These are phyloP conservation scores for Boulengeromyrus knoepffleri DNA, from an alignment of 2,113 vertebrate genomes.

Conservation along the genomic window DNA sequence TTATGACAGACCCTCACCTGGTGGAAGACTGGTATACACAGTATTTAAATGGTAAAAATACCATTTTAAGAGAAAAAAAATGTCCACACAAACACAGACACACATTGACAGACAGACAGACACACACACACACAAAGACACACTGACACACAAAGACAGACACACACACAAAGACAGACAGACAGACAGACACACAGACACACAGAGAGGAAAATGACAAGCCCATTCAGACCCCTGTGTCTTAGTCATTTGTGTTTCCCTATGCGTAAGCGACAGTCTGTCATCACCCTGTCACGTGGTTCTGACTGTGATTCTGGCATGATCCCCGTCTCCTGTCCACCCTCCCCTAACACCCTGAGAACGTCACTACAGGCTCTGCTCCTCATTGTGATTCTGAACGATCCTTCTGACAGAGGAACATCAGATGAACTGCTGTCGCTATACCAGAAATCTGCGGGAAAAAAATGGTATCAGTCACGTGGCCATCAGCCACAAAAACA, in stretches of 20 bases:
- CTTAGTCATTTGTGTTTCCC: background rate
- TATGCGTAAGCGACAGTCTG: background rate
- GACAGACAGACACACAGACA: background rate
- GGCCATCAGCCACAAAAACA: background rate
- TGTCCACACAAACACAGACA: background rate
- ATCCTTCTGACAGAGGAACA: background rate
- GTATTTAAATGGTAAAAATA: background rate
- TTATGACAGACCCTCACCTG: background rate
- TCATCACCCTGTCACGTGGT: background rate
- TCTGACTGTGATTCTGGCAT: too few relatives aligned
- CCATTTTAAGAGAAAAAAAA: background rate
- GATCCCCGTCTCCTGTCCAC: background rate
- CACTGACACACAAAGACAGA: background rate
- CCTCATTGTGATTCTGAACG: background rate
- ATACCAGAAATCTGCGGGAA: background rate
- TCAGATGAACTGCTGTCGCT: background rate
- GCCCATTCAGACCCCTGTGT: background rate
- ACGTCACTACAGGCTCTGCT: background rate
- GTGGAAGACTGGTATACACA: background rate
- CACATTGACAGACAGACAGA: background rate
- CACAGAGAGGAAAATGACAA: background rate
- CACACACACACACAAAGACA: background rate
- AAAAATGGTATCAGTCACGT: background rate
- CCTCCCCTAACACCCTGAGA: background rate
- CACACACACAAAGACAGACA: too few relatives aligned